Conservation (phyloP, 1,140 invertebrate genomes). For the Zaprionus nigranus region DNA sequence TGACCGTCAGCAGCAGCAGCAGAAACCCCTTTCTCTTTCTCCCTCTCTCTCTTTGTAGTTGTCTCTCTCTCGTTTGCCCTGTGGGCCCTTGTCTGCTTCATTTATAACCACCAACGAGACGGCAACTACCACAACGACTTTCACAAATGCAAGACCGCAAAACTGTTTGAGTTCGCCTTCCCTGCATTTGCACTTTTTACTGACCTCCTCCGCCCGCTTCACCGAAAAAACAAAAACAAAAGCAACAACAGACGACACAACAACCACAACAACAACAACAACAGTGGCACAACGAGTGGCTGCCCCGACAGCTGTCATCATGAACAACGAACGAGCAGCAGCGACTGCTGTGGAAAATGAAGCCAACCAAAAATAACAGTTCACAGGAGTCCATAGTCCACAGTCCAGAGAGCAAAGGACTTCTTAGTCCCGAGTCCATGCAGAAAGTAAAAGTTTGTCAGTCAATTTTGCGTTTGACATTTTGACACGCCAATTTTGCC, state of each 20-base stretch:
- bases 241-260: not conserved
- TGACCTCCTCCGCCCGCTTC: conserved; percentile 11
- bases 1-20: conserved; percentile 24
- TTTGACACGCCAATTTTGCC: conserved; percentile 49
- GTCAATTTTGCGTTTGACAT: conserved; percentile 69
- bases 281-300: not conserved
- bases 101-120: conserved; percentile 55
- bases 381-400: conserved; percentile 49
- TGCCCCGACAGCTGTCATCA: conserved; percentile 53
- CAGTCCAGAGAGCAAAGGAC: conserved; percentile 10
- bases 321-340: conserved; percentile 34
- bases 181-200: conserved; percentile 59
- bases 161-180: conserved; percentile 68
- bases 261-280: conserved; percentile 21
- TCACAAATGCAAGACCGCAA: conserved; percentile 72
- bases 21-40: not conserved
- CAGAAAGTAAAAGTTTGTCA: conserved; percentile 75
- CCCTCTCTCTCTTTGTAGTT: not conserved
- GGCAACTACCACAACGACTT: conserved; percentile 42
- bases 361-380: conserved; percentile 56
- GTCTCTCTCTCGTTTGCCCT: not conserved
- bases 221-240: not conserved
- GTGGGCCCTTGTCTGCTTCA: conserved; percentile 37
- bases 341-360: conserved; percentile 40
- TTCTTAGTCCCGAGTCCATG: not conserved